Conservation (phyloP, 1,140 invertebrate genomes). For the Ceratoteleas bidentatus region DNA sequence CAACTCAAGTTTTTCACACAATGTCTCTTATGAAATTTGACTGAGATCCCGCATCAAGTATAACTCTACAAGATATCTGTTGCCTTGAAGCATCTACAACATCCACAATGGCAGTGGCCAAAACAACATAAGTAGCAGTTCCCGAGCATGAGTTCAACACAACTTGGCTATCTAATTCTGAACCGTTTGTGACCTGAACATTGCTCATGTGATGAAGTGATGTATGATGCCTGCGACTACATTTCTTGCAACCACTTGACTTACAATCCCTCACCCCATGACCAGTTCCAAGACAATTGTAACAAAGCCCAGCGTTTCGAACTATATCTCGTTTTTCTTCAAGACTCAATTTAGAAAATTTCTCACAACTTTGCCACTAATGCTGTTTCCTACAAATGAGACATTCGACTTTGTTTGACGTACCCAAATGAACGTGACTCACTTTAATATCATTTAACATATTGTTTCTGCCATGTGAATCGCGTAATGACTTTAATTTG, state of each 20-base stretch:
- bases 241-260: not conserved
- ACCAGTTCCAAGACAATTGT: too few relatives aligned
- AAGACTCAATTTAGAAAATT: too few relatives aligned
- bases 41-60: not conserved
- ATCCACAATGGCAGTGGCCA: not conserved
- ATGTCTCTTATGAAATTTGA: not conserved
- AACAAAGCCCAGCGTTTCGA: too few relatives aligned
- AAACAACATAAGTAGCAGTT: not conserved
- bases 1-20: not conserved
- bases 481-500: too few relatives aligned
- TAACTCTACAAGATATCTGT: not conserved
- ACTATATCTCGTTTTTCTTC: too few relatives aligned
- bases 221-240: not conserved
- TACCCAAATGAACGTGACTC: too few relatives aligned
- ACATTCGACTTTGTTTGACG: too few relatives aligned
- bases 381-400: too few relatives aligned
- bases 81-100: not conserved
- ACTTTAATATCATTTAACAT: too few relatives aligned
- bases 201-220: not conserved
- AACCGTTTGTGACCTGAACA: not conserved
- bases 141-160: not conserved
- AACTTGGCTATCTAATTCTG: not conserved
- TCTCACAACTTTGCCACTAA: too few relatives aligned
- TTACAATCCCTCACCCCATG: too few relatives aligned
- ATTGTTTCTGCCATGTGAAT: too few relatives aligned